A percentile compares a stretch with the other conserved stretches of the same genome.
Conservation (phyloP, 2,113 vertebrate species). For the Siniperca knerii region DNA sequence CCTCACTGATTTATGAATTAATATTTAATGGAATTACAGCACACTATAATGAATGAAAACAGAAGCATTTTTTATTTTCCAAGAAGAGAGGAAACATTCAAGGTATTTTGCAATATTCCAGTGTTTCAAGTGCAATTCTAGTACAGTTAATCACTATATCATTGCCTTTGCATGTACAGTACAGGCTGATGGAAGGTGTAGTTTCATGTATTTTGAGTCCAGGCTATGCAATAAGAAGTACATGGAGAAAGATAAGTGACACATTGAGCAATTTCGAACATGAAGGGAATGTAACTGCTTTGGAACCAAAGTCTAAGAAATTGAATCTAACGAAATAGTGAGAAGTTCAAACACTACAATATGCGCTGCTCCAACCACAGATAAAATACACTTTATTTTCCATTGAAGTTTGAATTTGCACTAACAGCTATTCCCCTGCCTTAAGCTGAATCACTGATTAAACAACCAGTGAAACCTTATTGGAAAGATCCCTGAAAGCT, state of each 20-base stretch:
- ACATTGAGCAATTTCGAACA: background rate
- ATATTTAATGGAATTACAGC: slow-evolving; percentile 8
- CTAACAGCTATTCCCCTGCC: background rate
- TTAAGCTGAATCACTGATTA: background rate
- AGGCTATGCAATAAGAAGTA: background rate
- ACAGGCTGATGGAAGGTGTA: background rate
- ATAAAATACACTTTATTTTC: background rate
- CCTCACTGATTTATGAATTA: background rate
- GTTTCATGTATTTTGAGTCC: background rate
- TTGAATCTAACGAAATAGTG: background rate
- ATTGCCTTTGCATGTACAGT: slow-evolving; percentile 8
- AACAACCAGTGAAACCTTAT: background rate
- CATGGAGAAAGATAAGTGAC: background rate
- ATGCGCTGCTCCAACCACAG: slow-evolving; percentile 7
- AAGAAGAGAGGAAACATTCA: slow-evolving; percentile 33
- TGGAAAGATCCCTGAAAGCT: slow-evolving; percentile 53
- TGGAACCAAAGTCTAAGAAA: background rate
- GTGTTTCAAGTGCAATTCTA: slow-evolving; percentile 38
- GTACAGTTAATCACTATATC: slow-evolving; percentile 1
- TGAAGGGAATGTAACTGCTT: background rate
- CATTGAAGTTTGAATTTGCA: background rate
- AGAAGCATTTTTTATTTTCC: slow-evolving; percentile 51
- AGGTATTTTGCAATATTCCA: slow-evolving; percentile 34
- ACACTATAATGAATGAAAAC: slow-evolving; percentile 26
- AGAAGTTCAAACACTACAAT: slow-evolving; percentile 1